A percentile compares a stretch with the other conserved stretches of the same genome.
Conservation (phyloP, 2,888 invertebrate species). For the Schizotus pectinicornis region DNA sequence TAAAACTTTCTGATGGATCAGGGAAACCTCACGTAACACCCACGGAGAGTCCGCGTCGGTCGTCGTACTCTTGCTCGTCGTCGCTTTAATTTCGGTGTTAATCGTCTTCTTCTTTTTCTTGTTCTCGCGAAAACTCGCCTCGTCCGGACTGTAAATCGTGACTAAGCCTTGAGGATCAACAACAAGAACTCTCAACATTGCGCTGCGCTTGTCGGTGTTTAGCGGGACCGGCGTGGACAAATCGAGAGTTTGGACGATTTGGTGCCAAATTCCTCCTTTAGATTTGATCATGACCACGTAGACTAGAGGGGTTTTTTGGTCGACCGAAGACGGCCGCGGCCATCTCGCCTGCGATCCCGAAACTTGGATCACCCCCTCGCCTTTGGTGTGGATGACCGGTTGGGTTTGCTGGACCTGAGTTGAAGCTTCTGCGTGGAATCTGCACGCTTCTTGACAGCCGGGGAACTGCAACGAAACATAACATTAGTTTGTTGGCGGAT, state of each 20-base stretch:
- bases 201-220: slow-evolving; percentile 65
- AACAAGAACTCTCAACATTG: slow-evolving; percentile 71
- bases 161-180: slow-evolving; percentile 74
- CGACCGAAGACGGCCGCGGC: slow-evolving; percentile 67
- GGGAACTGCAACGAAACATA: slow-evolving; percentile 65
- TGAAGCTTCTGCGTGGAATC: slow-evolving; percentile 70
- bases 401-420: slow-evolving; percentile 67
- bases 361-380: slow-evolving; percentile 71
- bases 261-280: slow-evolving; percentile 69
- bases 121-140: slow-evolving; percentile 60
- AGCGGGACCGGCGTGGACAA: slow-evolving; percentile 69
- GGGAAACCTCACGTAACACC: slow-evolving; percentile 71
- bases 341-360: slow-evolving; percentile 69
- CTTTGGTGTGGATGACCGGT: slow-evolving; percentile 74
- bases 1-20: slow-evolving; percentile 74
- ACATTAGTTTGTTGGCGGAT: slow-evolving; percentile 13
- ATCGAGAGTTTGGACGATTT: slow-evolving; percentile 71
- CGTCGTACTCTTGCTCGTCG: slow-evolving; percentile 61
- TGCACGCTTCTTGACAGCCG: slow-evolving; percentile 75
- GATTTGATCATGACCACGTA: slow-evolving; percentile 75
- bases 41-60: slow-evolving; percentile 64
- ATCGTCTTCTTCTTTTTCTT: slow-evolving; percentile 59
- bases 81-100: slow-evolving; percentile 61
- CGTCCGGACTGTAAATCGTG: slow-evolving; percentile 73
- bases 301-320: slow-evolving; percentile 65